Percentiles rank a stretch among this genome's conserved stretches.
Conservation (phyloP, 1,140 invertebrate genomes). For the Pseudachorutes palmiensis region DNA sequence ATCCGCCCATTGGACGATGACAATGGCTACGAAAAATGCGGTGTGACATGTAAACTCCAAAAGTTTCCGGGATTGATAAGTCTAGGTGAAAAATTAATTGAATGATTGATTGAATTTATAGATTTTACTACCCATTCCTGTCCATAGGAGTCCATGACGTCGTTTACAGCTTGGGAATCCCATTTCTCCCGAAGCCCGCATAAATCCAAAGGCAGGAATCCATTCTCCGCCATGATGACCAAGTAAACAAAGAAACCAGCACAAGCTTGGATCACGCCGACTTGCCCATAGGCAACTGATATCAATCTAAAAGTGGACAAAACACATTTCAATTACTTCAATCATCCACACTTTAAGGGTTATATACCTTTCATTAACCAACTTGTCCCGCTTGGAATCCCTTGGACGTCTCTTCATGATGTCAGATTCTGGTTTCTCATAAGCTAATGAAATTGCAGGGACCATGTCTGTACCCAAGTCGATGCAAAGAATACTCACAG, state of each 20-base stretch:
- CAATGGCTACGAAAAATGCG: conserved; percentile 52
- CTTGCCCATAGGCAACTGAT: conserved; percentile 94
- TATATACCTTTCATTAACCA: conserved; percentile 90
- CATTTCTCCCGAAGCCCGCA: conserved; percentile 87
- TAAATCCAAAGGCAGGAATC: conserved; percentile 74
- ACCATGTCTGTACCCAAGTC: conserved; percentile 44
- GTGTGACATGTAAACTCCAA: conserved; percentile 37
- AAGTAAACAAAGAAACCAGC: conserved; percentile 99
- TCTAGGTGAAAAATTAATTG: background rate
- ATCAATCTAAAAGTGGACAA: conserved; percentile 60
- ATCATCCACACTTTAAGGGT: background rate
- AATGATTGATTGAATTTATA: conserved; percentile 16
- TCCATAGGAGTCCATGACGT: conserved; percentile 91
- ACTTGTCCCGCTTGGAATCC: conserved; percentile 89
- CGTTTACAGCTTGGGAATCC: conserved; percentile 92
- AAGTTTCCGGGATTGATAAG: background rate
- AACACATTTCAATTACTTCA: background rate
- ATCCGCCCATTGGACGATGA: conserved; percentile 55
- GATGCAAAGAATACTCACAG: conserved; percentile 46
- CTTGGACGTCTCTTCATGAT: conserved; percentile 98
- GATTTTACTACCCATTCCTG: conserved; percentile 84
- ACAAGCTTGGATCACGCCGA: conserved; percentile 98
- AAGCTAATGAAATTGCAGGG: conserved; percentile 96
- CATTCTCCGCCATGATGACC: conserved; percentile 75
- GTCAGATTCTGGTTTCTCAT: conserved; percentile 95